Percentiles rank a stretch among this genome's conserved stretches.
Conservation (phyloP, 2,797 vertebrate genomes). For the Eurystomus glaucurus region DNA sequence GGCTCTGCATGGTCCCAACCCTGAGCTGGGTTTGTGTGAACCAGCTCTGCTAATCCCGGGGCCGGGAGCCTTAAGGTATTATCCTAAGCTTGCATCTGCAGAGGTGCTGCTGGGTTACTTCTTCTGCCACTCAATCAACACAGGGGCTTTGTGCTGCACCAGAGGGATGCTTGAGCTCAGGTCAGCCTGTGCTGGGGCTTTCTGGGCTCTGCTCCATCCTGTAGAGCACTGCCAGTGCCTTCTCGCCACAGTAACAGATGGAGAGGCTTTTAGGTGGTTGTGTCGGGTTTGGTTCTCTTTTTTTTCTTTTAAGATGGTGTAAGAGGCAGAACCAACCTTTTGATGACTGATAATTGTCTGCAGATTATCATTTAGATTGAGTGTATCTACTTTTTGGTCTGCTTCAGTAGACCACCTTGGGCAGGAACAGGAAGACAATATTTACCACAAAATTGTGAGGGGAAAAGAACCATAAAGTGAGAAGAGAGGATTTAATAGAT, state of each 20-base stretch:
- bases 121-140: not conserved
- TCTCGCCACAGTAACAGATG: fast-evolving
- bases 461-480: not conserved
- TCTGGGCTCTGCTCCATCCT: not conserved
- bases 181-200: fast-evolving
- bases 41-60: not conserved
- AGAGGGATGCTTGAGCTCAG: not conserved
- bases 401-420: not conserved
- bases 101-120: not conserved
- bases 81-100: not conserved
- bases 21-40: not conserved
- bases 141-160: not conserved
- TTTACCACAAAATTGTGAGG: not conserved
- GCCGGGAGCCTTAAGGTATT: not conserved
- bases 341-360: not conserved
- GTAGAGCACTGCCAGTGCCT: not conserved
- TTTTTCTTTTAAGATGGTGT: not conserved
- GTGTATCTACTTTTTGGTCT: not conserved
- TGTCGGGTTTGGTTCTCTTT: not conserved
- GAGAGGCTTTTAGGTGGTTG: not conserved
- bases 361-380: not conserved
- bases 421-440: not conserved
- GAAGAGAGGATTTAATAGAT: not conserved
- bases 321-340: not conserved
- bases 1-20: fast-evolving